These are phyloP conservation scores for Eulemur albifrons DNA, from an alignment of 2,797 vertebrate species.

Conservation along the genomic window DNA sequence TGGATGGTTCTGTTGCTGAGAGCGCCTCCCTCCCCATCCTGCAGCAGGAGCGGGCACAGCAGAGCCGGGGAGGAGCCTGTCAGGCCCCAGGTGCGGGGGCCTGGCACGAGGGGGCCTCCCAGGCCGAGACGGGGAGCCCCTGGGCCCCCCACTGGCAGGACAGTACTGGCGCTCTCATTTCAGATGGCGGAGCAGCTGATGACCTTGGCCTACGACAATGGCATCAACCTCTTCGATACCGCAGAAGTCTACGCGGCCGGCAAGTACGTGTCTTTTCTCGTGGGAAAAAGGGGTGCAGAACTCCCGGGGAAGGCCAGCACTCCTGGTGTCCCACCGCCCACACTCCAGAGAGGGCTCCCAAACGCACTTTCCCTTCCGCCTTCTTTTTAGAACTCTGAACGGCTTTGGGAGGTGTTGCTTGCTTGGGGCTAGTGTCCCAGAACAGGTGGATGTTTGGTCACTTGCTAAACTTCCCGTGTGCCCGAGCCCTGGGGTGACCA, in stretches of 20 bases:
- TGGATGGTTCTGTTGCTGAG: rapidly evolving
- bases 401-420: not conserved
- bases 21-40: not conserved
- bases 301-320: rapidly evolving
- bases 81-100: rapidly evolving
- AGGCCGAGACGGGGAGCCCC: not conserved
- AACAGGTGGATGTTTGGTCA: not conserved
- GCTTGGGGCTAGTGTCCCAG: not conserved
- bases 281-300: rapidly evolving
- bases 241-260: conserved; percentile 98
- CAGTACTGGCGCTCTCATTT: conserved; percentile 59
- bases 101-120: not conserved
- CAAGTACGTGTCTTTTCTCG: conserved; percentile 90
- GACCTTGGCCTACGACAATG: conserved; percentile 98
- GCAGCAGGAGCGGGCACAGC: rapidly evolving
- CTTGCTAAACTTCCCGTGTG: not conserved
- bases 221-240: conserved; percentile 99
- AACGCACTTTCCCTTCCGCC: not conserved
- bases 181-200: conserved; percentile 99
- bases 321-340: rapidly evolving
- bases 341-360: not conserved
- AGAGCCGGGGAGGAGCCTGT: too few relatives aligned
- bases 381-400: not conserved
- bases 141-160: not conserved
- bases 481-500: not conserved